phyloP scores from a whole-genome alignment of 2,888 invertebrate genomes.

The Allophyes oxyacanthae region DNA sequence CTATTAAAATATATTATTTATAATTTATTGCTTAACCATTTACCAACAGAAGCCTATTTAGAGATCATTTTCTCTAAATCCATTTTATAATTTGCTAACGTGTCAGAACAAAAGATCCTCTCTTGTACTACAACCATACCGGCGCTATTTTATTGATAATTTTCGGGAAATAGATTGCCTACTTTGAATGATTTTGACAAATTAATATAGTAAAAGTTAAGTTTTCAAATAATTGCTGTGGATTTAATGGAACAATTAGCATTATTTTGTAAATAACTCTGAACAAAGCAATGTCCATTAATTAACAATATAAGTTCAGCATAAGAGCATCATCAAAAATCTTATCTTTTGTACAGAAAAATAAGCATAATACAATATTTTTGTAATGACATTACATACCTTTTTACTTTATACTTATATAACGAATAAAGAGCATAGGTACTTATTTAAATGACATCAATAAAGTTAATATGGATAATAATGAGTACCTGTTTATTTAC shows the following conservation, averaged over 20 bases:
- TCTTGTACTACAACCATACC: conserved; percentile 17
- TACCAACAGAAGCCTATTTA: conserved; percentile 24
- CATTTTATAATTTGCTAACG: conserved; percentile 16
- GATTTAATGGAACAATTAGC: conserved; percentile 32
- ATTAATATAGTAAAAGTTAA: conserved; percentile 17
- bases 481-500: conserved; percentile 48
- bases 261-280: conserved; percentile 37
- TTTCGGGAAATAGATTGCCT: background rate
- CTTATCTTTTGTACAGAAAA: conserved; percentile 24
- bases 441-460: conserved; percentile 30
- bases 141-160: conserved; percentile 11
- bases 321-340: conserved; percentile 31
- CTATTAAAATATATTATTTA: conserved; percentile 36
- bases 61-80: conserved; percentile 28
- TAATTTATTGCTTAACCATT: conserved; percentile 35
- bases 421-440: conserved; percentile 25
- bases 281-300: conserved; percentile 31
- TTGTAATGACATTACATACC: conserved; percentile 21
- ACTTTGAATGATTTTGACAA: conserved; percentile 10
- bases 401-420: conserved; percentile 17
- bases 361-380: conserved; percentile 29
- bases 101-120: conserved; percentile 11
- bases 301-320: conserved; percentile 22
- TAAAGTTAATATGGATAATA: conserved; percentile 39
- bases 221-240: conserved; percentile 15